A percentile compares a stretch with the other conserved stretches of the same genome.
Evolutionary conservation across 2,888 invertebrate genomes (phyloP).

Genomic region (Anarsia innoxiella): DNA sequence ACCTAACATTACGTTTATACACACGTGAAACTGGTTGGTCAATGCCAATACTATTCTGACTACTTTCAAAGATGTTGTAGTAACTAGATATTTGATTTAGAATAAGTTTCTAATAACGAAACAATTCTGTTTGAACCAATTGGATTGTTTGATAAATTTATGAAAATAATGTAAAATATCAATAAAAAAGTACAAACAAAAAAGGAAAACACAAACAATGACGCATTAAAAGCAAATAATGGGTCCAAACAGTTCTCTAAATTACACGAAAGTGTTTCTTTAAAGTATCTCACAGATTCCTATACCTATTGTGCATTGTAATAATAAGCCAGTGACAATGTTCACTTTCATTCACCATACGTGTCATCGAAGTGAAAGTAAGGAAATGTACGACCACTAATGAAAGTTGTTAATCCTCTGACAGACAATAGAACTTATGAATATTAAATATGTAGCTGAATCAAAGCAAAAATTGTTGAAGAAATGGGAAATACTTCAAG

Average conservation of each 20-base stretch:
- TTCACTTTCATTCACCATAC: constrained; percentile 56
- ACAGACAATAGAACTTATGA: constrained; percentile 11
- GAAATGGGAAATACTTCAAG: too few species aligned
- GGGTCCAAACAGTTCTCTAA: neutral
- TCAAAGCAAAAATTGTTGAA: neutral
- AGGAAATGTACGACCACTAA: constrained; percentile 13
- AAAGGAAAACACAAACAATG: too few species aligned
- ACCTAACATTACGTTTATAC: neutral
- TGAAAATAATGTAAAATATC: neutral
- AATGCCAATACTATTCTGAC: constrained; percentile 7
- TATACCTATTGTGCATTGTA: constrained; percentile 54
- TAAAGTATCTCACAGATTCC: constrained; percentile 31
- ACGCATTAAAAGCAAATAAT: constrained; percentile 1
- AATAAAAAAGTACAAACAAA: neutral
- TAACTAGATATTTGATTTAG: too few species aligned
- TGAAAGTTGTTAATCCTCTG: constrained; percentile 11
- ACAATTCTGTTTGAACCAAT: too few species aligned
- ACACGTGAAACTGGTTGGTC: neutral
- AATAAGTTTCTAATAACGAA: too few species aligned
- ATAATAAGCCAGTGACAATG: constrained; percentile 35
- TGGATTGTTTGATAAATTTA: too few species aligned
- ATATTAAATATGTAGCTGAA: constrained; percentile 6
- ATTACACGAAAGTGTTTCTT: constrained; percentile 30
- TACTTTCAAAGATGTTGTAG: constrained; percentile 8
- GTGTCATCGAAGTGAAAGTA: constrained; percentile 50